These are phyloP conservation scores for Petaurus breviceps DNA, from an alignment of 2,113 vertebrate species.

Conservation along the genomic window DNA sequence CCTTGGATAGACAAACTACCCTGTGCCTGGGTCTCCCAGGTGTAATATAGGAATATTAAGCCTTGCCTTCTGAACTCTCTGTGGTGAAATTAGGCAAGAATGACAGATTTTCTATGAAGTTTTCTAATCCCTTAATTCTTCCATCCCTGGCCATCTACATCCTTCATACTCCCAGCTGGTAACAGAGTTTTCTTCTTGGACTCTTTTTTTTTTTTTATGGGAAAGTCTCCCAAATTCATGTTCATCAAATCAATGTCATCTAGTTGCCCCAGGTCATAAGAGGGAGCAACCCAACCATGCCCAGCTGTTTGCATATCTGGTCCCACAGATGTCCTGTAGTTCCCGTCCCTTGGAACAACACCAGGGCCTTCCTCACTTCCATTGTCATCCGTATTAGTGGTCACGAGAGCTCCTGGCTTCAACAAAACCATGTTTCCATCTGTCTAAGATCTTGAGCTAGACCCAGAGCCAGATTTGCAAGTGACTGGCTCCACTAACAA, in stretches of 20 bases:
- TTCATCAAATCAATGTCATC: neutral
- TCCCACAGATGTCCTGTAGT: neutral
- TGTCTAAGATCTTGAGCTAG: neutral
- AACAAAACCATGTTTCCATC: neutral
- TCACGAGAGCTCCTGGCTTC: neutral
- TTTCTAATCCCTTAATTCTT: neutral
- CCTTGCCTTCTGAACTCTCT: neutral
- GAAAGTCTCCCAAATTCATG: neutral
- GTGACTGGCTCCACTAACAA: neutral
- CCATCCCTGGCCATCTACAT: slow-evolving; percentile 22
- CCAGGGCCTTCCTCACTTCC: neutral
- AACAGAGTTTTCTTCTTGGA: neutral
- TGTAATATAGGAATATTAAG: slow-evolving; percentile 10
- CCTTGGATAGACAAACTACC: neutral
- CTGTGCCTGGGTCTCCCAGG: neutral
- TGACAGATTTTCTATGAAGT: slow-evolving; percentile 40
- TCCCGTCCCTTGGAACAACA: neutral
- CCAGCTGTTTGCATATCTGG: neutral
- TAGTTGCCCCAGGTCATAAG: neutral
- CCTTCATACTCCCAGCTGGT: neutral
- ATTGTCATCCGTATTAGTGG: neutral
- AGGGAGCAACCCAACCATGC: neutral
- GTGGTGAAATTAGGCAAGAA: slow-evolving; percentile 21
- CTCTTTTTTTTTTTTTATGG: neutral
- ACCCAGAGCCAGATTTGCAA: neutral